Evolutionary conservation across 1,140 invertebrate genomes (phyloP).

Genomic region (Brachionus sp.): DNA sequence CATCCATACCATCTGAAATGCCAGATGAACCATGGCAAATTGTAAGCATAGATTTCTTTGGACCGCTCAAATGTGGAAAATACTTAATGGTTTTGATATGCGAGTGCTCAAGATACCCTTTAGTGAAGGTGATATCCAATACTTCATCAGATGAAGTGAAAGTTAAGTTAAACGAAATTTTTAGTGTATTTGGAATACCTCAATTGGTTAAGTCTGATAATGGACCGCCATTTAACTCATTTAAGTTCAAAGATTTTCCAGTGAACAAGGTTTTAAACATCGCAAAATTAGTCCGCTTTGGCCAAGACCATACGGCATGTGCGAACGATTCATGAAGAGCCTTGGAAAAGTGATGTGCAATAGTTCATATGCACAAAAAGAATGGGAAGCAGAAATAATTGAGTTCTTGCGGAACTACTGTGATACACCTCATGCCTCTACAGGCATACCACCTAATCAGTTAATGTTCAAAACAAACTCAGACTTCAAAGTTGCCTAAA

Average conservation of each 20-base stretch:
- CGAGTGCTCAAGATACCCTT: constrained; percentile 51
- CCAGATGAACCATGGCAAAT: constrained; percentile 49
- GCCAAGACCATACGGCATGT: too few relatives aligned
- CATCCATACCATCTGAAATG: neutral
- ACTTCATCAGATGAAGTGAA: constrained; percentile 46
- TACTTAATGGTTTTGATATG: constrained; percentile 51
- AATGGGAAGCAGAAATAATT: neutral
- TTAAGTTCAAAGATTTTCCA: too few relatives aligned
- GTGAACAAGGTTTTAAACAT: too few relatives aligned
- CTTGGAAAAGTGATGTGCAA: neutral
- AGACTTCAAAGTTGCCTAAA: neutral
- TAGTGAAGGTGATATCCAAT: constrained; percentile 49
- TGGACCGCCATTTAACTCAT: too few relatives aligned
- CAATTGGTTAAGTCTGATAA: too few relatives aligned
- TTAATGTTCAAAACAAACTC: neutral
- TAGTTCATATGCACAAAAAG: constrained; percentile 1
- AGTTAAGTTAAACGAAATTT: constrained; percentile 46
- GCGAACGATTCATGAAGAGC: constrained; percentile 46
- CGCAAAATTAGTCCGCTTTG: too few relatives aligned
- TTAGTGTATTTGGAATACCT: too few relatives aligned
- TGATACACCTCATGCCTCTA: neutral
- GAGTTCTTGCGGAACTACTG: neutral
- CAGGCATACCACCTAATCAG: neutral
- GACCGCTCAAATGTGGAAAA: constrained; percentile 49
- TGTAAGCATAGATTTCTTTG: constrained; percentile 51